Percentiles rank a stretch among this genome's conserved stretches.
These are phyloP conservation scores for Leptobrachium ailaonicum DNA, from an alignment of 2,113 vertebrate genomes.

Conservation along the genomic window DNA sequence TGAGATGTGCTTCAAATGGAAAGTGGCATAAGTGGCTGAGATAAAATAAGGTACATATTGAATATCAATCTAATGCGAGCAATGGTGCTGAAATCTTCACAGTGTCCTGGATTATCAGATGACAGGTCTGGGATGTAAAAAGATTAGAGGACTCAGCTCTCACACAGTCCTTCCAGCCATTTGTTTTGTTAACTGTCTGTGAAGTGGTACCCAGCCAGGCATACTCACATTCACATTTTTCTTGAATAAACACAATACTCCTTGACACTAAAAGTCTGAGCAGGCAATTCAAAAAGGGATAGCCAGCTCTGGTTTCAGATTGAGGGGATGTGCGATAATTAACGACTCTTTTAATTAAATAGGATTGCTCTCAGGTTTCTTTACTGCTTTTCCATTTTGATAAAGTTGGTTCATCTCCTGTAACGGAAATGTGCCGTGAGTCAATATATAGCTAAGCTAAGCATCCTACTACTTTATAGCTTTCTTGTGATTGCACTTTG, in stretches of 20 bases:
- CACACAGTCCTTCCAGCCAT: conserved; percentile 65
- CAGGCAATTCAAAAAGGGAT: conserved; percentile 60
- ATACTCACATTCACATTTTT: conserved; percentile 56
- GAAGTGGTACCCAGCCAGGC: conserved; percentile 70
- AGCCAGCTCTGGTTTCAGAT: conserved; percentile 57
- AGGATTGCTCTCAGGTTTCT: conserved; percentile 21
- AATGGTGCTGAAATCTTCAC: conserved; percentile 16
- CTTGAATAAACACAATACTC: conserved; percentile 62
- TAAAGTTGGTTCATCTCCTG: conserved; percentile 10
- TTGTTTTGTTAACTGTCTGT: conserved; percentile 81
- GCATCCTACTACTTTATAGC: background rate
- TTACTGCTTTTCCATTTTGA: conserved; percentile 22
- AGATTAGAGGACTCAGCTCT: conserved; percentile 48
- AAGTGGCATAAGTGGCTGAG: no score
- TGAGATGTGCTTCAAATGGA: background rate
- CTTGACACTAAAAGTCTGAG: conserved; percentile 62
- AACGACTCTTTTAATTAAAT: conserved; percentile 49
- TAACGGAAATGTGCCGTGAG: background rate
- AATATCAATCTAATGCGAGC: no score
- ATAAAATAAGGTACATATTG: no score
- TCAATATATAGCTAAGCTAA: background rate
- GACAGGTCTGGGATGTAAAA: conserved; percentile 63
- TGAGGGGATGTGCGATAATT: conserved; percentile 43
- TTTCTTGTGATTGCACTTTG: background rate
- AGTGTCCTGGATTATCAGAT: conserved; percentile 50